Conservation (phyloP, 2,797 vertebrate genomes). For the Acipenser ruthenus region DNA sequence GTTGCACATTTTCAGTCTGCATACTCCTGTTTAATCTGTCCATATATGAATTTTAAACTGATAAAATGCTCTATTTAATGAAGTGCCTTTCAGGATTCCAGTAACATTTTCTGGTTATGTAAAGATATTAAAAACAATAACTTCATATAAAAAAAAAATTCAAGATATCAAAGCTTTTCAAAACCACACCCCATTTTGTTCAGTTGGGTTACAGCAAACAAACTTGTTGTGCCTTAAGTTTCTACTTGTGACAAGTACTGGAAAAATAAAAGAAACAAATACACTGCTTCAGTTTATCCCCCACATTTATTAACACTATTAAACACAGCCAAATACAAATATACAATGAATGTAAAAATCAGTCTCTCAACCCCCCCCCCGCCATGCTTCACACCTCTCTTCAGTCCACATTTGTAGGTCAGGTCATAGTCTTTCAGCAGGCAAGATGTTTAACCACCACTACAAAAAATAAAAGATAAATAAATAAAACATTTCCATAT, state of each 20-base stretch:
- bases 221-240: neutral
- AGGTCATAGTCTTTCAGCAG: slow-evolving; percentile 2
- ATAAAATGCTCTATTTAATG: too few species aligned
- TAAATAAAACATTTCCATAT: neutral
- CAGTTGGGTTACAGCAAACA: slow-evolving; percentile 4
- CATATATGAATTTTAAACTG: too few species aligned
- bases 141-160: too few species aligned
- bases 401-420: slow-evolving; percentile 24
- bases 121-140: too few species aligned
- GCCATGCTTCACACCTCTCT: slow-evolving; percentile 23
- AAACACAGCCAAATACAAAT: slow-evolving; percentile 45
- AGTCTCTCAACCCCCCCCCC: slow-evolving; percentile 20
- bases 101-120: too few species aligned
- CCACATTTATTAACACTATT: slow-evolving; percentile 33
- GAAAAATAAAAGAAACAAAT: slow-evolving; percentile 9
- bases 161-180: too few species aligned
- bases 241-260: neutral
- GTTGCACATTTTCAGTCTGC: too few species aligned
- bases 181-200: too few species aligned
- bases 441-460: slow-evolving; percentile 50
- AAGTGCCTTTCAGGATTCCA: too few species aligned
- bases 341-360: slow-evolving; percentile 45
- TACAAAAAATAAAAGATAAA: slow-evolving; percentile 28
- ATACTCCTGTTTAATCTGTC: too few species aligned
- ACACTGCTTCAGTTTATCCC: slow-evolving; percentile 7